These are phyloP conservation scores for Scyliorhinus canicula DNA, from an alignment of 2,797 vertebrate genomes.

Conservation along the genomic window DNA sequence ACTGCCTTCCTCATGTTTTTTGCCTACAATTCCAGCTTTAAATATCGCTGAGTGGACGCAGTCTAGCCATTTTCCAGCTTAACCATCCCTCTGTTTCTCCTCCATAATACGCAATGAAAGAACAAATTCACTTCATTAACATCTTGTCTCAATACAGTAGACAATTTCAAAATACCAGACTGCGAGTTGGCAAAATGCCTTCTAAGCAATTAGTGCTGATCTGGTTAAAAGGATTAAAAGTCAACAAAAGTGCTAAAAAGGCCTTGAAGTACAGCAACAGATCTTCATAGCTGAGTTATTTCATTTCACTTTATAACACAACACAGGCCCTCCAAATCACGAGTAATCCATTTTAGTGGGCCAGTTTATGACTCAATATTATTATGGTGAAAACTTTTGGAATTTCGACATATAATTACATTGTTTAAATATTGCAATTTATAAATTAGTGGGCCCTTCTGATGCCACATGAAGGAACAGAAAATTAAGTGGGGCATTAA, in stretches of 20 bases:
- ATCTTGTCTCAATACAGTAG: not conserved
- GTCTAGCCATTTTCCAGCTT: not conserved
- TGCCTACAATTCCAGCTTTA: not conserved
- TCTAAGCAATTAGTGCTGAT: not conserved
- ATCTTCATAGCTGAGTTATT: not conserved
- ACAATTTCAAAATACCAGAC: not conserved
- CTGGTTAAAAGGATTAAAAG: not conserved
- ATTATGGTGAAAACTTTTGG: not conserved
- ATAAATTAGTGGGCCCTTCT: not conserved
- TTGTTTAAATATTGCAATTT: not conserved
- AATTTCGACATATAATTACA: not conserved
- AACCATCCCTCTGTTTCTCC: not conserved
- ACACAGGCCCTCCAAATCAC: not conserved
- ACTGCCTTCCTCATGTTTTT: not conserved
- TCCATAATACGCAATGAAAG: not conserved
- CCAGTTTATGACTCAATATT: not conserved
- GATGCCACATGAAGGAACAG: not conserved
- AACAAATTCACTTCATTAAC: not conserved
- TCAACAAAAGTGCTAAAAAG: not conserved
- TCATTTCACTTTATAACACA: not conserved
- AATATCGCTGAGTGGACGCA: not conserved
- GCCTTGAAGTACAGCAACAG: not conserved
- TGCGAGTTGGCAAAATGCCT: not conserved
- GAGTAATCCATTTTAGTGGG: not conserved
- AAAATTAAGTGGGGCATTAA: not conserved